These are phyloP conservation scores for Poeciliopsis paucimaculata DNA, from an alignment of 2,797 vertebrate genomes.

Conservation along the genomic window DNA sequence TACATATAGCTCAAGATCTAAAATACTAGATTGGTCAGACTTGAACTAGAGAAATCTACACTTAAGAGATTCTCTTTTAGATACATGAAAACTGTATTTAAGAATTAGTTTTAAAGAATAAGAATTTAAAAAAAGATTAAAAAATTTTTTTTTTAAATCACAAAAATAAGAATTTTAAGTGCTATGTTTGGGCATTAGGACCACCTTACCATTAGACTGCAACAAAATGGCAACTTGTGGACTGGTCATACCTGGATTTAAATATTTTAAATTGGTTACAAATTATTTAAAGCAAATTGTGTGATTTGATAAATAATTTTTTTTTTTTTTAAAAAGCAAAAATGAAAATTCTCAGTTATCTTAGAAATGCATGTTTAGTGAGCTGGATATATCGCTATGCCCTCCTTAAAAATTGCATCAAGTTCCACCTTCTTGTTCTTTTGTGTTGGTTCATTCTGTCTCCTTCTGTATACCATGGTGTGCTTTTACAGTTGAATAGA, in stretches of 20 bases:
- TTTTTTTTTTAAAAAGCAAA: too few relatives aligned
- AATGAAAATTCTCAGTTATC: not conserved
- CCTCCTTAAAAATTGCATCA: not conserved
- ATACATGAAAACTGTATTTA: not conserved
- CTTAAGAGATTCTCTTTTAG: not conserved
- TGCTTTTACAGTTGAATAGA: not conserved
- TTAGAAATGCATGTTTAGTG: not conserved
- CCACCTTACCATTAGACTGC: not conserved
- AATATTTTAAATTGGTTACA: not conserved
- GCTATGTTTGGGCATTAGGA: not conserved
- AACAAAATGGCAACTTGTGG: not conserved
- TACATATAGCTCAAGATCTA: not conserved
- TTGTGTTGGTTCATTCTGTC: not conserved
- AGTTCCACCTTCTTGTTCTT: not conserved
- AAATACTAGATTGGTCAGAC: not conserved
- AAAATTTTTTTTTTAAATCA: not conserved
- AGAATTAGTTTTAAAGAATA: too few relatives aligned
- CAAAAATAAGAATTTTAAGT: not conserved
- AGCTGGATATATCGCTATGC: not conserved
- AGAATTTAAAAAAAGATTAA: too few relatives aligned
- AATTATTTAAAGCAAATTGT: not conserved
- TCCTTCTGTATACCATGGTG: not conserved
- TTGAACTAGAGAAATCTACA: not conserved
- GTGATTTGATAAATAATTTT: not conserved
- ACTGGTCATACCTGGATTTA: not conserved